phyloP scores from a whole-genome alignment of 2,113 vertebrate species.

The Pseudonaja textilis region DNA sequence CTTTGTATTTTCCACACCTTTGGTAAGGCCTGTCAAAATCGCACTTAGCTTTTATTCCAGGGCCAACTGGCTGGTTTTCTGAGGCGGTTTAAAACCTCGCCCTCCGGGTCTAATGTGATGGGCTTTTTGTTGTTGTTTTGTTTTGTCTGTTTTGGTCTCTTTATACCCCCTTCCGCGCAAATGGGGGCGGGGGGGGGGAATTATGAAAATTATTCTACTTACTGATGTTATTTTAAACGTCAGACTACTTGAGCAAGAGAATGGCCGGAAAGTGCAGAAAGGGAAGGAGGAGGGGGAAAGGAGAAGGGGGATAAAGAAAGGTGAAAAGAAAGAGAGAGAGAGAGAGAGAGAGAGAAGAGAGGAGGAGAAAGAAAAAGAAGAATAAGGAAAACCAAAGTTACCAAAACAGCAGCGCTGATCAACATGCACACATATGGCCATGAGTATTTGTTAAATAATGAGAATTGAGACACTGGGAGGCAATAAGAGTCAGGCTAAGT shows the following conservation, averaged over 20 bases:
- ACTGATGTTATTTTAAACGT: background rate
- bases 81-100: background rate
- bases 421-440: background rate
- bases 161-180: background rate
- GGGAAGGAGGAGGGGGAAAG: no score
- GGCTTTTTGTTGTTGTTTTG: background rate
- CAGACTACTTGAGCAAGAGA: background rate
- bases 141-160: background rate
- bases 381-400: background rate
- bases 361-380: background rate
- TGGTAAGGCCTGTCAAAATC: slow-evolving; percentile 63
- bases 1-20: slow-evolving; percentile 75
- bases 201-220: background rate
- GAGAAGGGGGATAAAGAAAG: background rate
- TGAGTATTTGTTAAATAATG: background rate
- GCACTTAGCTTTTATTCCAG: slow-evolving; percentile 51
- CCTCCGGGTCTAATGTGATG: slow-evolving; percentile 1
- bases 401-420: background rate
- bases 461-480: background rate
- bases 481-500: background rate
- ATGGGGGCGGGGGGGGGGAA: background rate
- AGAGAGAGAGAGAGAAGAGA: background rate
- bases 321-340: background rate
- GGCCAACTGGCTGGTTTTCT: background rate
- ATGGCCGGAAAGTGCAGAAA: background rate